Evolutionary conservation across 2,888 invertebrate genomes (phyloP), one percentile per base, ranked within the genome.

Genomic region (Eretmocerus hayati): DNA sequence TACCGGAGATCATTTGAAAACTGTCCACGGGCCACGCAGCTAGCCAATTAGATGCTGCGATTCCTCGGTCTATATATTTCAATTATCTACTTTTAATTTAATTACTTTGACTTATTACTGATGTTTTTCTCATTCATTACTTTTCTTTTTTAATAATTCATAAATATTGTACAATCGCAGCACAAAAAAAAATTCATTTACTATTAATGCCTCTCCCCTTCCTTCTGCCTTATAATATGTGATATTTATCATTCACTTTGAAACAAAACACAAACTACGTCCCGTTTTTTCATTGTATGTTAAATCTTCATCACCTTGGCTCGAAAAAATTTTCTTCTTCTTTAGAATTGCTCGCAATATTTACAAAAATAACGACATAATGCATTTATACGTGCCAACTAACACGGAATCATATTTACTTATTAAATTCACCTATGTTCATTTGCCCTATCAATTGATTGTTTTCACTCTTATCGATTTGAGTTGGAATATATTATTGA

Each of bases 1-100:
- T 71, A 71, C 68, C 68, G 67, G 71, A 71, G 71, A 71, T 71
- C 71, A 71, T 71, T 71, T 66, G 71, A 71, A 71, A 71, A 71
- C 71, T 71, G 70, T 71, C 66, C 65, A 66, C 69, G 71, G 69
- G 69, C 62, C 56, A 60, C 69, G 68, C 71, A 63, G 70, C 71
- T 53, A 66, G 69, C 69, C 71, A 69, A 71, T 46, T 64, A 66
- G 67, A 68, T 67, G 67, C 71, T 63, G 70, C 69, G 67, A 65
- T n/a, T 63, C 69, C 70, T 65, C 69, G 70, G 59, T 58, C 63
- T 68, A 68, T 53, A 53, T n/a, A n/a, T n/a, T n/a, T 70, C 68
- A 62, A 70, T 70, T 70, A 70, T 66, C 69, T 70, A 70, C 65
- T 67, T 69, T 69, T n/a, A n/a, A 69, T 66, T 68, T 69, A 67